These are phyloP conservation scores for Phyllostomus hastatus DNA, from an alignment of 2,113 vertebrate species.

Conservation along the genomic window DNA sequence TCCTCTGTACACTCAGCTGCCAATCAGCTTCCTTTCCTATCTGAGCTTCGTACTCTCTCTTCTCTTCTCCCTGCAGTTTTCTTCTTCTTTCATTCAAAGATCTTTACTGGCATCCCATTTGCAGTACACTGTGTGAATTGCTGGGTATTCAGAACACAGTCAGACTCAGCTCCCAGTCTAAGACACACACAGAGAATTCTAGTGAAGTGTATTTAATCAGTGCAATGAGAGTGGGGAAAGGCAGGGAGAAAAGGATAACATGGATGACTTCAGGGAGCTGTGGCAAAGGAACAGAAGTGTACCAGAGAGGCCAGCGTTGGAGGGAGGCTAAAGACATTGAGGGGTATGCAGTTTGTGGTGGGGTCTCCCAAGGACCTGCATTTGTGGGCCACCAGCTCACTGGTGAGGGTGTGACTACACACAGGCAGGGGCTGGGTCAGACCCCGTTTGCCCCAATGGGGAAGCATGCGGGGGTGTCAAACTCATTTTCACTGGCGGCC, in stretches of 20 bases:
- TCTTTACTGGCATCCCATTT: neutral
- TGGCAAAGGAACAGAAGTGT: neutral
- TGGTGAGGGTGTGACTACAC: neutral
- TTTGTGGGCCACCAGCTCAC: neutral
- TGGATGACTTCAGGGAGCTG: neutral
- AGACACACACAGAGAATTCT: neutral
- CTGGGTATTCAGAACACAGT: neutral
- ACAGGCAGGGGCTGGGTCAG: neutral
- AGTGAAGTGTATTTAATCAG: neutral
- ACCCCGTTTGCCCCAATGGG: neutral
- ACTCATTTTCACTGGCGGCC: no score
- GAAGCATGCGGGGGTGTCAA: neutral
- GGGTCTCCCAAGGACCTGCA: neutral
- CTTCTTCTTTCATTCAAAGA: neutral
- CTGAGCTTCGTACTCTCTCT: neutral
- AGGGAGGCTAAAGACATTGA: neutral
- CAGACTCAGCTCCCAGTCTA: neutral
- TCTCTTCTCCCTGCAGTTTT: neutral
- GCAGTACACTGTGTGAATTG: neutral
- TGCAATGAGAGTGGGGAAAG: neutral
- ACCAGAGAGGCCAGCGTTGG: neutral
- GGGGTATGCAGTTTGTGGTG: neutral
- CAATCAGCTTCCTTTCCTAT: neutral
- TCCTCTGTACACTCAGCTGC: neutral
- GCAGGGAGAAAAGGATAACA: neutral